Percentiles rank a stretch among this genome's conserved stretches.
phyloP scores from a whole-genome alignment of 2,888 invertebrate genomes.

The Lagria hirta region DNA sequence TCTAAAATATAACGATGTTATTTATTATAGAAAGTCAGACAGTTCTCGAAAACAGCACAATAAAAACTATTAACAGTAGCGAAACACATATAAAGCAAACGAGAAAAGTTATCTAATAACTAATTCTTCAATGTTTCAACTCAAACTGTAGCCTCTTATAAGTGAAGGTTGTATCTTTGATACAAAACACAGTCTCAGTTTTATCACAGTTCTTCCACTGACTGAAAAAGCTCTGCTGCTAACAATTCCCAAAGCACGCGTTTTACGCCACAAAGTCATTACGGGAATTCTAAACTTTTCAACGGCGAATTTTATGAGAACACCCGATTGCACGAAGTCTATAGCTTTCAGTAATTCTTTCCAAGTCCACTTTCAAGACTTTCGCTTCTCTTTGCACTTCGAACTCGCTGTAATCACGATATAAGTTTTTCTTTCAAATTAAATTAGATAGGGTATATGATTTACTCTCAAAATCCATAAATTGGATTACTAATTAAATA shows the following conservation, averaged over 20 bases:
- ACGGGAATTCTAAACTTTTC: slow-evolving; percentile 48
- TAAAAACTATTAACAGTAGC: slow-evolving; percentile 44
- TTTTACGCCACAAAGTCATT: slow-evolving; percentile 49
- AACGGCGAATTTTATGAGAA: slow-evolving; percentile 48
- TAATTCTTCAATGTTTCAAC: slow-evolving; percentile 43
- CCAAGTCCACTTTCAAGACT: slow-evolving; percentile 40
- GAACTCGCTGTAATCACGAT: too few species aligned
- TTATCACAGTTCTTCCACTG: slow-evolving; percentile 14
- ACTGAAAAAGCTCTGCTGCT: slow-evolving; percentile 37
- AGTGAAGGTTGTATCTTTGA: slow-evolving; percentile 4
- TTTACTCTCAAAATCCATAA: too few species aligned
- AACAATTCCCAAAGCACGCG: slow-evolving; percentile 43
- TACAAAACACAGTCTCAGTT: slow-evolving; percentile 12
- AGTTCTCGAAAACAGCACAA: slow-evolving; percentile 39
- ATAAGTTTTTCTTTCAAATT: too few species aligned
- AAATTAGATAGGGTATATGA: too few species aligned
- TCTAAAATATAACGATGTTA: slow-evolving; percentile 35
- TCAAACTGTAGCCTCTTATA: slow-evolving; percentile 20
- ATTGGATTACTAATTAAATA: too few species aligned
- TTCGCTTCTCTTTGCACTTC: slow-evolving; percentile 13
- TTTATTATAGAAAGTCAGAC: slow-evolving; percentile 34
- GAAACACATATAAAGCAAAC: slow-evolving; percentile 45
- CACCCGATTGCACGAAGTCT: slow-evolving; percentile 45
- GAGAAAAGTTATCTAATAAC: slow-evolving; percentile 47
- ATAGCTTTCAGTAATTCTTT: slow-evolving; percentile 44